Evolutionary conservation across 1,140 invertebrate genomes (phyloP), one percentile per base, ranked within the genome.

Genomic region (Aphelinus certus): DNA sequence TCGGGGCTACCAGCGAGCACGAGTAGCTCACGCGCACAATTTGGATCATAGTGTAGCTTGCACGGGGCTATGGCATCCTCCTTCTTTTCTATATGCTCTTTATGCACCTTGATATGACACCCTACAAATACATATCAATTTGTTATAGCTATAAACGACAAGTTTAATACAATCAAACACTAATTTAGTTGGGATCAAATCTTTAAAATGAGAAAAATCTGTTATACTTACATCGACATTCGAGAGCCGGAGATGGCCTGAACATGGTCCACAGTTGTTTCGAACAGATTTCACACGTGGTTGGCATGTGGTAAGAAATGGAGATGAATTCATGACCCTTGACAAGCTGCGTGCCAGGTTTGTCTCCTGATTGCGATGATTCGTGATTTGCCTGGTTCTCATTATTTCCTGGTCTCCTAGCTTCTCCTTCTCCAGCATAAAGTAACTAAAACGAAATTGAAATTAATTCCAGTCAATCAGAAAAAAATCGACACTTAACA

Each of bases 191-290:
- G 9, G 51, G 9, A 1, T 53, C 9, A 9, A 4, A 53, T 6
- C 51, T 6, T 53, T 53, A 53, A 53, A 53, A 53, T 6, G 9
- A 53, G 26, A 26, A 26, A 26, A 26, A 26, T 26, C 26, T 26
- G 26, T 26, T 4, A 45, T 42, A 91, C 92, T 90, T 90, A 97
- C 96, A 90, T 91, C 96, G 92, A 89, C 98, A 99, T 89, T 99
- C 98, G 75, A 98, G 90, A 66, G 98, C 97, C 77, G 96, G 95
- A 63, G 97, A 97, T 73, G 98, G 97, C 84, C 96, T 93, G 85
- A 99, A 95, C 92, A 99, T 95, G 86, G 98, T 94, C 96, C 97
- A 99, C 68, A 99, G 90, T 80, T 97, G 96, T 86, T 97, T 97
- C 51, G 96, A 93, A 91, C 98, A 99, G 66, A 96, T 94, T 89